Base-by-base conservation (phyloP, 1,140 invertebrate genomes). In the Drosophila kanapiae region DNA sequence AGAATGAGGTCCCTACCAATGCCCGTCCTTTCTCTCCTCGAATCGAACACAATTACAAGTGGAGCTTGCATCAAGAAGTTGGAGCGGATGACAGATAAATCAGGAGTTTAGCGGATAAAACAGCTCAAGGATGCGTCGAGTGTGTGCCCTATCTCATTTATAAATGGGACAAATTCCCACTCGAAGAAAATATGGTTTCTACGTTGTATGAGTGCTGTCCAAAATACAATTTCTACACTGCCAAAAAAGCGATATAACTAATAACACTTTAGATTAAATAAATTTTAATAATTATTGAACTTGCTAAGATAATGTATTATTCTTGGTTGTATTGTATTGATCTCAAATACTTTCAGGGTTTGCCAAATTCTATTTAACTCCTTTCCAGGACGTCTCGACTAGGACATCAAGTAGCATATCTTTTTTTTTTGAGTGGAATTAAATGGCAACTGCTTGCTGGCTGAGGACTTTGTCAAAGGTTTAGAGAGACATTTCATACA, bases 141-240 rank as follows among this genome's bases (percentile, higher is more conserved):
- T 67, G 67, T 74, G 72, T 75, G 75, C 43, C 38, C 29, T 81
- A 81, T 85, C 79, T 86, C 79, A 86, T 76, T 54, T 79, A 56
- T 54, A 35, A 70, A 82, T 79, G 59, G 47, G 9, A 53, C 60
- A 54, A 67, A 23, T 45, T 47, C 9, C 35, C 31, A 59, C 56
- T 49, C 40, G 11, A n/a, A 37, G 38, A 61, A 35, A 77, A 57
- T 43, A 49, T 59, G 56, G 10, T 18, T 40, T 48, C 43, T 29
- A 8, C 18, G 18, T 42, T 63, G 57, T 23, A 45, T 38, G 54
- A 27, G 53, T 16, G 18, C 49, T 40, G 5, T 6, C 38, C 14
- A 10, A n/a, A n/a, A n/a, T 40, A n/a, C 14, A n/a, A 3, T 11
- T 11, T 18, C n/a, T 16, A 16, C 16, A n/a, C 13, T 14, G 6